These are phyloP conservation scores for Acrocephalus scirpaceus DNA, from an alignment of 2,797 vertebrate genomes.

Conservation along the genomic window DNA sequence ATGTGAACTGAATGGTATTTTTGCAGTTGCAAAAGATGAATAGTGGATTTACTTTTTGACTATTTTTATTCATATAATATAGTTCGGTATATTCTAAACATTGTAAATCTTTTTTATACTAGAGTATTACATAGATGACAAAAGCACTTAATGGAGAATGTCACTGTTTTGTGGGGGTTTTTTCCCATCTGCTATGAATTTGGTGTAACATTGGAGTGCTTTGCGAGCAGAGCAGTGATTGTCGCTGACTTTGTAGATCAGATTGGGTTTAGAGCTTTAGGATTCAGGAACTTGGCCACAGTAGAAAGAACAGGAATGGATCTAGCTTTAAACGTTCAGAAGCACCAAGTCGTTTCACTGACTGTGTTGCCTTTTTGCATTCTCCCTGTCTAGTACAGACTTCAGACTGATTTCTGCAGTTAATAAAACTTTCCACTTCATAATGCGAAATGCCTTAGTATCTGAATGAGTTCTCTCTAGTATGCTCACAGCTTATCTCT, in stretches of 20 bases:
- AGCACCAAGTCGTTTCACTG: not conserved
- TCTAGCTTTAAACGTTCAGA: not conserved
- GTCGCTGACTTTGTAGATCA: not conserved
- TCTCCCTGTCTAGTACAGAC: not conserved
- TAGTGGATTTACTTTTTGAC: not conserved
- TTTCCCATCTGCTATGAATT: not conserved
- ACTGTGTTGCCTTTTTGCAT: not conserved
- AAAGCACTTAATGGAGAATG: not conserved
- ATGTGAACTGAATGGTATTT: not conserved
- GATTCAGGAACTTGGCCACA: not conserved
- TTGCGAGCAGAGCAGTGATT: not conserved
- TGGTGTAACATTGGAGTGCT: not conserved
- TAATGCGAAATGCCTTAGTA: not conserved
- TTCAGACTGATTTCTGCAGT: not conserved
- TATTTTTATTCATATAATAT: not conserved
- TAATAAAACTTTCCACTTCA: not conserved
- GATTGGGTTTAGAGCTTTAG: not conserved
- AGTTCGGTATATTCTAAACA: not conserved
- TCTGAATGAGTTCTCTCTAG: not conserved
- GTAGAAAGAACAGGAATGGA: not conserved
- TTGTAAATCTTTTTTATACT: not conserved
- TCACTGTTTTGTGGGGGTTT: fast-evolving
- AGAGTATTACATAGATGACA: not conserved
- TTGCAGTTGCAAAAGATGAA: not conserved
- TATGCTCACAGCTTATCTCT: not conserved